A percentile compares a stretch with the other conserved stretches of the same genome.
These are phyloP conservation scores for Sylvilagus floridanus DNA, from an alignment of 2,797 vertebrate species.

Conservation along the genomic window DNA sequence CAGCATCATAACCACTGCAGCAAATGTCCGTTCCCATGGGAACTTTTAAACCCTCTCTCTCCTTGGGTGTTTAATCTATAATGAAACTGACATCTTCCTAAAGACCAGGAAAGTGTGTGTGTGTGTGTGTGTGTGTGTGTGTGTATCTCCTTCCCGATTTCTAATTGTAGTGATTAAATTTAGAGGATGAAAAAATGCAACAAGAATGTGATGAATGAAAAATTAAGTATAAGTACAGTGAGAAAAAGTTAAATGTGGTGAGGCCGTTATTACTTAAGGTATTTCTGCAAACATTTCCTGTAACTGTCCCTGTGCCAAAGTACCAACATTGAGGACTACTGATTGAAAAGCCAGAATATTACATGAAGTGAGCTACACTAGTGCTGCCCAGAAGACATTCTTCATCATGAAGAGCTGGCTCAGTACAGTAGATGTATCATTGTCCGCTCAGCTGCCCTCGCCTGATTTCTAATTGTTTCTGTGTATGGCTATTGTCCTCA, in stretches of 20 bases:
- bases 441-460: neutral
- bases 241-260: neutral
- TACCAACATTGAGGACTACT: neutral
- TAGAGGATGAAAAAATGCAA: neutral
- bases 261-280: constrained; percentile 15
- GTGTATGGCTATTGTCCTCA: neutral
- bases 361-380: neutral
- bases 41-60: constrained; percentile 28
- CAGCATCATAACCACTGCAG: no score
- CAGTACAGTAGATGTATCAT: neutral
- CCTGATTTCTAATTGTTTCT: constrained; percentile 42
- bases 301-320: neutral
- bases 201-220: constrained; percentile 34
- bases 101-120: neutral
- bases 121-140: neutral
- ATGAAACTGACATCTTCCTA: neutral
- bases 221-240: neutral
- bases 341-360: neutral
- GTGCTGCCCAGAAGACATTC: neutral
- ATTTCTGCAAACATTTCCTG: constrained; percentile 4
- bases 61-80: neutral
- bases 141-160: neutral
- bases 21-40: no score
- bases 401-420: constrained; percentile 1
- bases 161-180: neutral